Evolutionary conservation across 2,888 invertebrate genomes (phyloP).

Genomic region (Pachydiplax longipennis): DNA sequence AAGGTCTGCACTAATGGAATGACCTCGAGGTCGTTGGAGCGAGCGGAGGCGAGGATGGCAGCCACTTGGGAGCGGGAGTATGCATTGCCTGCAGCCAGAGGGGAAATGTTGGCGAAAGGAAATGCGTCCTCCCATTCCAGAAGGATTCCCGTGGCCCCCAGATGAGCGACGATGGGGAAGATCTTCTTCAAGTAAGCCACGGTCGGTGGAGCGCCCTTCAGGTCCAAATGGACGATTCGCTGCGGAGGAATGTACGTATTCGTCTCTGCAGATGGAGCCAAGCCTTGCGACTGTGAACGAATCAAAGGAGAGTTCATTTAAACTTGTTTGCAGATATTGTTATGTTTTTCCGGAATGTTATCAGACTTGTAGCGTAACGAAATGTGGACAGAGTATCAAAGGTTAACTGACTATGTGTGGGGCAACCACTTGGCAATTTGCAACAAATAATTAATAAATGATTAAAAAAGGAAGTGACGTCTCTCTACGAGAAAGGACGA

Average conservation of each 20-base stretch:
- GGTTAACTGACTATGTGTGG: no score
- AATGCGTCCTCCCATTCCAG: constrained; percentile 86
- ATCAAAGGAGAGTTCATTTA: no score
- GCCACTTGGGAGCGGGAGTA: constrained; percentile 58
- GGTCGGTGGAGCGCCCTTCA: constrained; percentile 80
- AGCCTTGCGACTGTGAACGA: no score
- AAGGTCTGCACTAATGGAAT: constrained; percentile 81
- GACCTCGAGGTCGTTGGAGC: constrained; percentile 68
- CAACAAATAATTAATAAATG: no score
- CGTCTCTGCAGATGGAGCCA: neutral
- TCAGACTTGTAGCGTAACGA: no score
- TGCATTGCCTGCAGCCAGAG: constrained; percentile 64
- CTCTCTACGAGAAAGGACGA: no score
- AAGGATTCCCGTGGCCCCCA: constrained; percentile 77
- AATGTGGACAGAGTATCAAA: no score
- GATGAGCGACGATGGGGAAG: constrained; percentile 65
- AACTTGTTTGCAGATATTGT: no score
- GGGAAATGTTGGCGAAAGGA: constrained; percentile 70
- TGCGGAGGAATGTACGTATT: constrained; percentile 63
- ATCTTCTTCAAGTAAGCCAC: constrained; percentile 67
- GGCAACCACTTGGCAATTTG: no score
- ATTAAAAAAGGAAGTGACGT: no score
- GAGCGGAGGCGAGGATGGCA: constrained; percentile 64
- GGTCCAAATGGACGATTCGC: constrained; percentile 75
- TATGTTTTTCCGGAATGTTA: no score